Percentiles rank a stretch among this genome's conserved stretches.
Evolutionary conservation across 2,797 vertebrate genomes (phyloP).

Genomic region (Chaunax sp.): DNA sequence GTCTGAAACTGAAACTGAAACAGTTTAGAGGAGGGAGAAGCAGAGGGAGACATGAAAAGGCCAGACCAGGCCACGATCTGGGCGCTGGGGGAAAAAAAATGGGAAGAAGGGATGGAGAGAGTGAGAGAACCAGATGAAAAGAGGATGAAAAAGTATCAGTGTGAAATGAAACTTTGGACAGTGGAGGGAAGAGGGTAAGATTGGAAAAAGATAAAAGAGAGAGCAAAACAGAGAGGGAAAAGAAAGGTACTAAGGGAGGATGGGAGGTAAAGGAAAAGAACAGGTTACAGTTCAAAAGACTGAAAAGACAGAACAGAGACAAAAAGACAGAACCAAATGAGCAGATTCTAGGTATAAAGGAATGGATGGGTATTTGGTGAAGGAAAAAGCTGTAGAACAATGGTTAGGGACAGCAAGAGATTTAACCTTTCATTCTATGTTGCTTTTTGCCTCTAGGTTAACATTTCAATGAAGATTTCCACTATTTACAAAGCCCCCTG

Average conservation of each 20-base stretch:
- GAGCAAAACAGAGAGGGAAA: slow-evolving; percentile 31
- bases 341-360: slow-evolving; percentile 55
- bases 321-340: slow-evolving; percentile 39
- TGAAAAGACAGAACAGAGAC: neutral
- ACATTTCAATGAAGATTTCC: slow-evolving; percentile 64
- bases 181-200: slow-evolving; percentile 41
- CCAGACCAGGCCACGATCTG: slow-evolving; percentile 61
- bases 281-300: slow-evolving; percentile 31
- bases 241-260: slow-evolving; percentile 24
- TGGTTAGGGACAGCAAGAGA: slow-evolving; percentile 41
- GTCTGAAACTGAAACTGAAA: slow-evolving; percentile 46
- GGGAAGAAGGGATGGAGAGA: slow-evolving; percentile 41
- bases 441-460: slow-evolving; percentile 57
- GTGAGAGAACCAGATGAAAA: slow-evolving; percentile 43
- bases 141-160: slow-evolving; percentile 60
- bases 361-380: slow-evolving; percentile 33
- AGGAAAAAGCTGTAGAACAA: slow-evolving; percentile 20
- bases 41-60: slow-evolving; percentile 65
- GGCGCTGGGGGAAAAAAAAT: slow-evolving; percentile 37
- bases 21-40: slow-evolving; percentile 42
- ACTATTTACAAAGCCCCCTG: slow-evolving; percentile 71
- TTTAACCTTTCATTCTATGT: slow-evolving; percentile 59
- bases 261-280: slow-evolving; percentile 22
- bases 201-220: slow-evolving; percentile 54
- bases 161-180: slow-evolving; percentile 63